Base-by-base conservation (phyloP, 2,113 vertebrate genomes). In the Promerops cafer region DNA sequence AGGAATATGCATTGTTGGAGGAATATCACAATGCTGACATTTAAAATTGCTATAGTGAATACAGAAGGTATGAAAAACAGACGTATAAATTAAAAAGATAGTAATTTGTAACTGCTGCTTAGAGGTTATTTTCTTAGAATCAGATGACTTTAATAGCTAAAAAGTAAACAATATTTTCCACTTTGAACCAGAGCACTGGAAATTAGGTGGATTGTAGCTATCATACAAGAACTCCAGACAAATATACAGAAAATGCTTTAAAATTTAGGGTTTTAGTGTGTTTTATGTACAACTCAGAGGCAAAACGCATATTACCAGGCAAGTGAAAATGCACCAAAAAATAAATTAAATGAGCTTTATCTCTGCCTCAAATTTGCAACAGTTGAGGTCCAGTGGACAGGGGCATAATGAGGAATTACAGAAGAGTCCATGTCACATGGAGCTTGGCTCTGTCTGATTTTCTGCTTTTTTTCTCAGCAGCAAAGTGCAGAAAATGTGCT, bases 371-470 rank as follows among this genome's bases (percentile, higher is more conserved):
- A 6, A 16, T 78, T 63, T 84, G 16, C 14, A 60, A 18, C 5
- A 6, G 9, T 16, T 95, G 37, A 15, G 7, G 20, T 65, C 42
- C 39, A 31, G 49, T 44, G 40, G 37, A 52, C 20, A 44, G 9
- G 6, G 18, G 15, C 4, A 33, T 17, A 18, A 57, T 20, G 24
- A 47, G 11, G 26, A 76, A 76, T 52, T 8, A 85, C 14, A 24
- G 1, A 13, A 22, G 5, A 35, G 16, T 47, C 60, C 2, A 0
- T 37, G 28, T 49, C 0, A 0, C 8, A 9, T 6, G 6, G 16
- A 74, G 6, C 11, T 79, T 49, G 31, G 5, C 6, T 72, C 39
- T 77, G 4, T 35, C 37, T 68, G 21, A 30, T 50, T 53, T 82
- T 56, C 44, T 78, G 4, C 33, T 15, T 70, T 28, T 83, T 87